Evolutionary conservation across 2,888 invertebrate species (phyloP).

Genomic region (Polia nebulosa): DNA sequence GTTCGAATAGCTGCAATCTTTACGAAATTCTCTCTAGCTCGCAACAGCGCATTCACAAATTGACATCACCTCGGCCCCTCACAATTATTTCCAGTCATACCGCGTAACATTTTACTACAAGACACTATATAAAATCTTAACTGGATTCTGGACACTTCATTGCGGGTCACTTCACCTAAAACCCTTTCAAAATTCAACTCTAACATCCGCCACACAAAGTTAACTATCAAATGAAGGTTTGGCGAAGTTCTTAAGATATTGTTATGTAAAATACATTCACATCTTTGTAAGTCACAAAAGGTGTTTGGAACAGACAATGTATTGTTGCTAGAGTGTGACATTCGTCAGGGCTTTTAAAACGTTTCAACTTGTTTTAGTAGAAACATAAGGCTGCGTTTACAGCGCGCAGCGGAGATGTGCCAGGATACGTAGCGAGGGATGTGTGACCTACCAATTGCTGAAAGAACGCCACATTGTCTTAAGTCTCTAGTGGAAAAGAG

Average conservation of each 20-base stretch:
- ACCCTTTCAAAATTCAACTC: conserved; percentile 25
- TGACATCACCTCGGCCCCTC: not conserved
- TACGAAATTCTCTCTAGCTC: not conserved
- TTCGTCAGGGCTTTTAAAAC: conserved; percentile 71
- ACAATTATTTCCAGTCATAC: conserved; percentile 9
- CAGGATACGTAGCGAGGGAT: not conserved
- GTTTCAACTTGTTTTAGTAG: conserved; percentile 58
- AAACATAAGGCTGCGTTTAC: conserved; percentile 9
- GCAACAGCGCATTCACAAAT: not conserved
- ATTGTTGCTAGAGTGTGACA: conserved; percentile 63
- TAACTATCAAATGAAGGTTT: not conserved
- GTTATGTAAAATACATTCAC: conserved; percentile 69
- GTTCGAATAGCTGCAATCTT: too few species aligned
- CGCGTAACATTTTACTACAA: conserved; percentile 4
- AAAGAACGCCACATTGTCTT: too few species aligned
- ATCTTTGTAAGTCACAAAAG: conserved; percentile 56
- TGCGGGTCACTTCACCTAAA: not conserved
- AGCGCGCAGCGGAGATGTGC: not conserved
- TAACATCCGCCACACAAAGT: fast-evolving
- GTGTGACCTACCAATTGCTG: too few species aligned
- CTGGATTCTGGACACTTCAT: conserved; percentile 7
- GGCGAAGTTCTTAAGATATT: conserved; percentile 50
- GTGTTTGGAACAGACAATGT: conserved; percentile 53
- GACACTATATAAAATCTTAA: conserved; percentile 17
- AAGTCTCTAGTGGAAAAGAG: too few species aligned